Evolutionary conservation across 2,113 vertebrate species (phyloP), one percentile per base, ranked within the genome.

Genomic region (Hippocampus barbouri): DNA sequence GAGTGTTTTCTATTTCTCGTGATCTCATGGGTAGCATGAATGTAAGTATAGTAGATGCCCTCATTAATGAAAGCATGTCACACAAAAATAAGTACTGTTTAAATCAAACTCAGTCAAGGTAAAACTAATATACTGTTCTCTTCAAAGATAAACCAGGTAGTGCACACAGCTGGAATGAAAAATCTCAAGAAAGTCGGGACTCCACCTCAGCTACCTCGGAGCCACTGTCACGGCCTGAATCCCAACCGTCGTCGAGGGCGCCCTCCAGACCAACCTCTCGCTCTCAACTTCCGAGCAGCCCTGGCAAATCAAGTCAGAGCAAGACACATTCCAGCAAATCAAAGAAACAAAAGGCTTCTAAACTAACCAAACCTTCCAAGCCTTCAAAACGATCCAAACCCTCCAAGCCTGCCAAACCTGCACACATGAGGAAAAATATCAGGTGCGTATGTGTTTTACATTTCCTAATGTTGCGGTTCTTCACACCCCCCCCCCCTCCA

Each of bases 401-500:
- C 83, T 79, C 90, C 72, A 98, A 98, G 89, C 93, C 92, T 68
- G 83, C 86, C 66, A 98, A 98, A 86, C 94, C 96, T 70, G 90
- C 92, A 87, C 95, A 99, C 88, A 92, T 98, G 95, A 95, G 97
- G 90, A 96, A 97, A 82, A 99, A 99, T 84, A 99, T 99, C 89
- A 93, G 97, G 97, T 98, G 78, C 1, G 8, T 30, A 51, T 51
- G 15, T 51, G 49, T 51, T 51, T 18, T 51, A 51, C 16, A 51
- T 1, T 51, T 51, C 49, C 49, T 21, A 38, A 38, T 6, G 34
- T 38, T 38, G 34, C 34, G 5, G 5, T 38, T 38, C 34, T 38
- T 38, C 34, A 38, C 30, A 34, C 3, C 30, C 30, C 30, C 30
- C 30, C 30, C 34, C 5, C 5, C 34, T 1, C 34, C 34, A 38